Conservation (phyloP, 92 coral and sea anemone species). For the Montipora capitata region DNA sequence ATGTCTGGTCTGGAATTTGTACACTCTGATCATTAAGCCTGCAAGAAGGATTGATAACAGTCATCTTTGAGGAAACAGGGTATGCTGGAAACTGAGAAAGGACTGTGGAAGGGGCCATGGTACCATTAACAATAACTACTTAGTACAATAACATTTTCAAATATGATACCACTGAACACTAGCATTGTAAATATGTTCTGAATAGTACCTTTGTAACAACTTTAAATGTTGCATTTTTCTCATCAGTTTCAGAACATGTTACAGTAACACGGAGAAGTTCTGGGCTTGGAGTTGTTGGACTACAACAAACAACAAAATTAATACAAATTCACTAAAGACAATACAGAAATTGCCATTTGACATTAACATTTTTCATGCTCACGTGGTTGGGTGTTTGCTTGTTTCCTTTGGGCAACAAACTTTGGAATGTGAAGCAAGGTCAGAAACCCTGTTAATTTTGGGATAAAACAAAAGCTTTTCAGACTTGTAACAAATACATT, state of each 20-base stretch:
- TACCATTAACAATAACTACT: too few relatives aligned
- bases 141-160: not conserved
- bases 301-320: slow-evolving; percentile 25
- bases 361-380: slow-evolving; percentile 15
- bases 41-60: too few relatives aligned
- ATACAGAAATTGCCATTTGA: not conserved
- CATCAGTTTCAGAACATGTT: slow-evolving; percentile 97
- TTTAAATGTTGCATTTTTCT: slow-evolving; percentile 96
- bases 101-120: not conserved
- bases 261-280: slow-evolving; percentile 92
- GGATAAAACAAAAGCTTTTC: not conserved
- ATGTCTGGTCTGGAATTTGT: too few relatives aligned
- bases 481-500: not conserved
- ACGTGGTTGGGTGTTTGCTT: slow-evolving; percentile 78
- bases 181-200: too few relatives aligned
- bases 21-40: too few relatives aligned
- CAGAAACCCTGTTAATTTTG: slow-evolving; percentile 74
- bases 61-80: too few relatives aligned
- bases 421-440: slow-evolving; percentile 92
- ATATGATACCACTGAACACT: too few relatives aligned
- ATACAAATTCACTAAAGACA: not conserved
- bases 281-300: slow-evolving; percentile 86
- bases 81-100: too few relatives aligned
- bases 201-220: slow-evolving; percentile 91
- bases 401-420: slow-evolving; percentile 91